These are phyloP conservation scores for Andrena camellia DNA, from an alignment of 2,888 invertebrate species.

Conservation along the genomic window DNA sequence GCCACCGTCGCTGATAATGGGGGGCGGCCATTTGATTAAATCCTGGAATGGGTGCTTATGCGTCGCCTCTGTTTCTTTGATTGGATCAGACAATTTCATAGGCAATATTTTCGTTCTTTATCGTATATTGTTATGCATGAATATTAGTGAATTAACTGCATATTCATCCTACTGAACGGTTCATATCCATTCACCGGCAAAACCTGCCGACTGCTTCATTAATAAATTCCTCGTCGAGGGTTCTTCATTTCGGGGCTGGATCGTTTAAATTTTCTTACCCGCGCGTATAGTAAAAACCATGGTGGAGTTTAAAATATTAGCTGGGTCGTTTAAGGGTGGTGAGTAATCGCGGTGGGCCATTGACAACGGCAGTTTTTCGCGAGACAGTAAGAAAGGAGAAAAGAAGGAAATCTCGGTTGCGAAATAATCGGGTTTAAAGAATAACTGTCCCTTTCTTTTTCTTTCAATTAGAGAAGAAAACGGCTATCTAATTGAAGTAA, in stretches of 20 bases:
- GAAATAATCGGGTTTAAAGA: slow-evolving; percentile 39
- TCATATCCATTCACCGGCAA: slow-evolving; percentile 34
- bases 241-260: slow-evolving; percentile 37
- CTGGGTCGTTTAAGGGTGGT: slow-evolving; percentile 20
- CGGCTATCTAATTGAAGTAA: slow-evolving; percentile 8
- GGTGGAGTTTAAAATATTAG: slow-evolving; percentile 53
- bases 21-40: slow-evolving; percentile 13
- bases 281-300: slow-evolving; percentile 29
- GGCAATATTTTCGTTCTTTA: neutral
- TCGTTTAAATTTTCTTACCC: slow-evolving; percentile 34
- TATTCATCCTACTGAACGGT: slow-evolving; percentile 15
- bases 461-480: neutral
- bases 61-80: neutral
- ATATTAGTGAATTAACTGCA: neutral
- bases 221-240: slow-evolving; percentile 50
- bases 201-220: slow-evolving; percentile 46
- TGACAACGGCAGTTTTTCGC: slow-evolving; percentile 28
- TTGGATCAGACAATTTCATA: neutral
- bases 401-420: slow-evolving; percentile 29
- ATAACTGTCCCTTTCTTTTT: slow-evolving; percentile 15
- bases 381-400: slow-evolving; percentile 42
- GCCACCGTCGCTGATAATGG: slow-evolving; percentile 27
- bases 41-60: slow-evolving; percentile 1
- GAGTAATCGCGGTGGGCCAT: slow-evolving; percentile 31
- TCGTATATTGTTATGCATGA: neutral